Base-by-base conservation (phyloP, 2,797 vertebrate species). In the Clamator glandarius region DNA sequence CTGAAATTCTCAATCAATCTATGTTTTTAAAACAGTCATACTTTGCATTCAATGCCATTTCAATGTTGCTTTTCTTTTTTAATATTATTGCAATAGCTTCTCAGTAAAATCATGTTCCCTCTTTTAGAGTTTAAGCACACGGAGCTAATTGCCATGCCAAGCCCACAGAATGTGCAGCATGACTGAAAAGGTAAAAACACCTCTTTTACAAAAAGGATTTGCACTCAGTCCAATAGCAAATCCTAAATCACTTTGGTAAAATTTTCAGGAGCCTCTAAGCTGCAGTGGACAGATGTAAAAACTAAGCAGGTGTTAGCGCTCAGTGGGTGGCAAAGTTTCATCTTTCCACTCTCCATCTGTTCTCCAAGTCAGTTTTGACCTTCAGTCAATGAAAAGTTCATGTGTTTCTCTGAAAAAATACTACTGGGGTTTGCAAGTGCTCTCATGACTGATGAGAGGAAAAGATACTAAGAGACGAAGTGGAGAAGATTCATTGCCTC, bases 351-450 rank as follows among this genome's bases (percentile, higher is more conserved):
- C 54, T 92, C 92, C 93, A 95, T 96, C 95, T 96, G 93, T 55
- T 96, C 92, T 74, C 68, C 54, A 75, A 77, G 87, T 48, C 20
- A 9, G 46, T 64, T 93, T 77, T 91, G 94, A 95, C 94, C 95
- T 96, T 96, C 93, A 92, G 61, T 54, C 78, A 89, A 90, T 51
- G 78, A 87, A 90, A 95, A 93, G 72, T 79, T 92, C 35, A 21
- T 81, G 51, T 58, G 39, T 17, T 74, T 33, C 31, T 76, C 63
- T 89, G 64, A 82, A 67, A 91, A 90, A 79, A 52, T 74, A 68
- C 67, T 87, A 74, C 68, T 46, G 70, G 78, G 80, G 26, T 51
- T 95, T 42, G 44, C 58, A 93, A 93, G n/a, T 23, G 29, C 25
- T 78, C 57, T 29, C 4, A 9, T 26, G 58, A 91, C 59, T 31